Evolutionary conservation across 2,113 vertebrate genomes (phyloP).

Genomic region (Falco punctatus): DNA sequence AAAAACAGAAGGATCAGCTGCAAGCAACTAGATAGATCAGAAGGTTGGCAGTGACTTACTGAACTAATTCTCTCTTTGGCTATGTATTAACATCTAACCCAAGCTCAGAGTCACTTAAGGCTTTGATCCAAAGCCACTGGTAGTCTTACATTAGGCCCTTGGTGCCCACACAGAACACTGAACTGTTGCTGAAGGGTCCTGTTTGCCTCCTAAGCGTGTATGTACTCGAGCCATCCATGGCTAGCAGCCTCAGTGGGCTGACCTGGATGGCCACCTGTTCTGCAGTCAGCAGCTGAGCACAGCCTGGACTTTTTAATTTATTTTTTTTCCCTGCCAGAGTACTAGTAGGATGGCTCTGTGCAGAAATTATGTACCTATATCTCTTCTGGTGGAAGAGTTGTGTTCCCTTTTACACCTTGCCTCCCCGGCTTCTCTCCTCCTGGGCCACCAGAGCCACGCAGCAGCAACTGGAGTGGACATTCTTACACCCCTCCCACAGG

Average conservation of each 20-base stretch:
- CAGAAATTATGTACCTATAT: rapidly evolving
- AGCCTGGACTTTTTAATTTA: background rate
- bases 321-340: background rate
- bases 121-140: background rate
- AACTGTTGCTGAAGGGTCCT: background rate
- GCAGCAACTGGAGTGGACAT: background rate
- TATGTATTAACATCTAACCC: constrained; percentile 11
- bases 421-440: background rate
- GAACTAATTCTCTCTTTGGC: background rate
- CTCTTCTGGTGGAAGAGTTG: background rate
- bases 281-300: background rate
- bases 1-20: constrained; percentile 37
- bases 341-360: background rate
- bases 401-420: background rate
- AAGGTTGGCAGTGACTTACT: constrained; percentile 21
- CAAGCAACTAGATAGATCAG: constrained; percentile 20
- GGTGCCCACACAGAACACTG: background rate
- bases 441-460: background rate
- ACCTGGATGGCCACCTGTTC: background rate
- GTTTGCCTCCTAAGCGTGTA: background rate
- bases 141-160: background rate
- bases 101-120: background rate
- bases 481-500: background rate
- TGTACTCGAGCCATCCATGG: background rate
- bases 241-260: background rate